phyloP scores from a whole-genome alignment of 2,113 vertebrate genomes.

The human (Homo sapiens) region DNA sequence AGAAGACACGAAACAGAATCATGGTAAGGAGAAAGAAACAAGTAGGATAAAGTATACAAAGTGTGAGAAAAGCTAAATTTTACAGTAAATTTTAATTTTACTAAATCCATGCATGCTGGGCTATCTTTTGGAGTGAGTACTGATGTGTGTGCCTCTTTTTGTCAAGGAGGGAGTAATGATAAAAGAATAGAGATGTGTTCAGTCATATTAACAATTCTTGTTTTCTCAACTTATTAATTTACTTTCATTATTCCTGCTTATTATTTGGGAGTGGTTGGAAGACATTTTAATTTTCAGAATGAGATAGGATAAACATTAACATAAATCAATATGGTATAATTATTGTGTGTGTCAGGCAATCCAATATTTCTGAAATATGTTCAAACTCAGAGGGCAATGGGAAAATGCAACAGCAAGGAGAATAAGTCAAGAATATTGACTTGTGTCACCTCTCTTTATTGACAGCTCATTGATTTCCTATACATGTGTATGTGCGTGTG shows the following conservation, averaged over 20 bases:
- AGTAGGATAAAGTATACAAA: neutral
- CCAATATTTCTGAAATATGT: neutral
- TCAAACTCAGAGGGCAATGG: neutral
- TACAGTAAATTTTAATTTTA: neutral
- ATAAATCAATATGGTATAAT: neutral
- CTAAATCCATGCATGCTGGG: neutral
- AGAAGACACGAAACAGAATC: neutral
- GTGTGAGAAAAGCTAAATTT: neutral
- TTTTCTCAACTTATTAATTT: neutral
- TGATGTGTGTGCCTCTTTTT: accelerated
- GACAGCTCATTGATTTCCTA: neutral
- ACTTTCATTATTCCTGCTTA: neutral
- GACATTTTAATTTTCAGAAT: neutral
- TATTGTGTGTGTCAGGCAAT: neutral
- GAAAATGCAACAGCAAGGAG: neutral
- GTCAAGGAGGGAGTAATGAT: accelerated
- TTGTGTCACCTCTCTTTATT: neutral
- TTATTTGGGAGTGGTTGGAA: neutral
- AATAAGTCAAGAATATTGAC: neutral
- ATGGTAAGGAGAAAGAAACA: neutral
- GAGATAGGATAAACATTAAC: neutral
- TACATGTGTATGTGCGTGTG: neutral
- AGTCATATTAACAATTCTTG: neutral
- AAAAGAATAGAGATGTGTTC: neutral
- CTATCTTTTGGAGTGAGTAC: neutral